Evolutionary conservation across 2,113 vertebrate genomes (phyloP), one percentile per base, ranked within the genome.

Genomic region (Andinoacara biseriatus): DNA sequence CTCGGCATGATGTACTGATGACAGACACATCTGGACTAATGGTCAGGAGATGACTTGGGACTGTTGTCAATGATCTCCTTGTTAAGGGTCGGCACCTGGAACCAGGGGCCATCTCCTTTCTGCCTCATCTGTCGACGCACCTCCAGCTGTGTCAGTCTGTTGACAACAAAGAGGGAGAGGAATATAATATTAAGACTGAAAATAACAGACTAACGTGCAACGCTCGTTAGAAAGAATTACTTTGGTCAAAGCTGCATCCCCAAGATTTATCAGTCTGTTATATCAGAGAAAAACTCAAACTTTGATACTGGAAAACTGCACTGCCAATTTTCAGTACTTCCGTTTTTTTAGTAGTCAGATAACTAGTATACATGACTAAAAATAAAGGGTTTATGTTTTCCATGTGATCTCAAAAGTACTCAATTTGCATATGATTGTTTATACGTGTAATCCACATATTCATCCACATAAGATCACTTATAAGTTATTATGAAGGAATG

Each of bases 71-170:
- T 84, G 1, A 98, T 94, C 7, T 83, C 92, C 91, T 97, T 97
- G 88, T 97, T 93, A 10, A 93, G 9, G 1, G 96, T 96, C 8
- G 94, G 77, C 3, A 89, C 76, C 0, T 96, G 94, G 88, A 93
- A 98, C 98, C 98, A 99, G 10, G 98, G 97, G 4, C 98, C 98
- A 29, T 99, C 98, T 18, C 98, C 98, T 80, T 93, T 96, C 1
- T 86, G 6, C 72, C 95, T 95, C 98, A 99, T 99, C 13, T 97
- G 93, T 26, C 76, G 94, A 57, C 96, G 96, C 26, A 96, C 97
- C 82, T 97, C 95, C 57, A 90, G 0, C 61, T 97, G 88, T 52
- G 91, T 61, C 85, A 95, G 1, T 94, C 98, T 99, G 78, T 65
- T 84, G 75, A 69, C 0, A 3, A 91, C 59, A 91, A 56, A 67